Evolutionary conservation across 2,113 vertebrate genomes (phyloP).

Genomic region (Lanius ludovicianus): DNA sequence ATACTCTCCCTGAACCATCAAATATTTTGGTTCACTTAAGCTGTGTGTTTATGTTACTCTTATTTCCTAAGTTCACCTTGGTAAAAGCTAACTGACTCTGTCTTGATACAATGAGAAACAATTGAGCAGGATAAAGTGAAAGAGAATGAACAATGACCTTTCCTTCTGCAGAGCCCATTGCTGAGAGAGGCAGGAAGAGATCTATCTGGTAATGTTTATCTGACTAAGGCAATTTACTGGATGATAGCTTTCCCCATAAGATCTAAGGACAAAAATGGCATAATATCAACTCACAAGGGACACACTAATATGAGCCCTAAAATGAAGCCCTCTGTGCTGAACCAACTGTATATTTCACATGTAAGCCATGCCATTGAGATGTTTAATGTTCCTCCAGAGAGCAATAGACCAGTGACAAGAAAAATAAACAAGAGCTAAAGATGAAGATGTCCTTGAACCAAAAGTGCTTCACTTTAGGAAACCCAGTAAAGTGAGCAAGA

Average conservation of each 20-base stretch:
- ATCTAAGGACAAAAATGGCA: constrained; percentile 64
- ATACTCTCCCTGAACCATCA: neutral
- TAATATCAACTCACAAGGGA: constrained; percentile 53
- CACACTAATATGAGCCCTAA: constrained; percentile 52
- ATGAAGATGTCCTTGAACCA: constrained; percentile 65
- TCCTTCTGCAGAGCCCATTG: constrained; percentile 28
- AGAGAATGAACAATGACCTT: constrained; percentile 49
- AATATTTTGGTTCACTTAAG: constrained; percentile 38
- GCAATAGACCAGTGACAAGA: constrained; percentile 68
- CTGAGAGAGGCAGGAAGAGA: constrained; percentile 48
- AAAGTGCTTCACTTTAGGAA: constrained; percentile 60
- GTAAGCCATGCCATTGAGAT: constrained; percentile 47
- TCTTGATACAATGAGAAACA: constrained; percentile 15
- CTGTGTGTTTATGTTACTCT: neutral
- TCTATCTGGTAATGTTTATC: constrained; percentile 60
- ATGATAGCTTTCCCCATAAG: constrained; percentile 60
- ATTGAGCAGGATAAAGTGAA: constrained; percentile 26
- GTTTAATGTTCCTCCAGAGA: constrained; percentile 58
- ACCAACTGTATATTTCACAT: constrained; percentile 50
- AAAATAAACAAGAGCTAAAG: constrained; percentile 68
- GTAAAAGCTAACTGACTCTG: neutral
- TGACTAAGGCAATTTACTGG: constrained; percentile 65
- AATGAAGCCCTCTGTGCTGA: constrained; percentile 56
- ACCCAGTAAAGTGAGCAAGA: constrained; percentile 29
- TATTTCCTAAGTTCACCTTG: constrained; percentile 48